These are phyloP conservation scores for Champsocephalus gunnari DNA, from an alignment of 2,797 vertebrate species.

Conservation along the genomic window DNA sequence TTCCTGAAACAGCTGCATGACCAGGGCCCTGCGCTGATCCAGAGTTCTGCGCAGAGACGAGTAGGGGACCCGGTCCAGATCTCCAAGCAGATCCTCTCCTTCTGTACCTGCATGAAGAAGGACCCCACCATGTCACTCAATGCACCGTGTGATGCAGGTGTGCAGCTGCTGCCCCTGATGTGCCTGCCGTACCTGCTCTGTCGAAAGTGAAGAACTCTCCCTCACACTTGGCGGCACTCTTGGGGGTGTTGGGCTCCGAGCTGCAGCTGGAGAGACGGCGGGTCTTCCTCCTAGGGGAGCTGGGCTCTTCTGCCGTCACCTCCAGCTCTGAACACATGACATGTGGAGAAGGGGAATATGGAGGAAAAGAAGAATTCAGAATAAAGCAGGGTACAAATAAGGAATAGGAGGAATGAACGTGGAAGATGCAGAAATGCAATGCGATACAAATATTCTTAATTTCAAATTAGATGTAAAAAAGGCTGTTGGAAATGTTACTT, in stretches of 20 bases:
- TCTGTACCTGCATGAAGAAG: slow-evolving; percentile 78
- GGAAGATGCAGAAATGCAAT: background rate
- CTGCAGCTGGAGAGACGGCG: slow-evolving; percentile 93
- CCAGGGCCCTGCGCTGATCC: slow-evolving; percentile 92
- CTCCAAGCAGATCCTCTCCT: slow-evolving; percentile 88
- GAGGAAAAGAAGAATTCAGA: background rate
- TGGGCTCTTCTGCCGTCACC: slow-evolving; percentile 87
- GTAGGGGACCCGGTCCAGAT: slow-evolving; percentile 90
- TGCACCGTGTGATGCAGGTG: background rate
- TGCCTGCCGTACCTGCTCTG: slow-evolving; percentile 80
- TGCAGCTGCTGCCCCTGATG: no score
- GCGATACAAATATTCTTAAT: background rate
- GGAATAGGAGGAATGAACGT: background rate
- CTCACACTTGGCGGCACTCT: slow-evolving; percentile 94
- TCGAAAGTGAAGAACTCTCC: slow-evolving; percentile 96
- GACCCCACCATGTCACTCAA: background rate
- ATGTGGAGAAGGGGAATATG: background rate
- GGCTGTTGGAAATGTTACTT: background rate
- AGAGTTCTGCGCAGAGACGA: slow-evolving; percentile 92
- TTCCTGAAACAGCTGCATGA: slow-evolving; percentile 96
- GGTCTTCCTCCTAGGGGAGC: slow-evolving; percentile 92
- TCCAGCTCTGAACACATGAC: slow-evolving; percentile 84
- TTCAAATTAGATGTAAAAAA: background rate
- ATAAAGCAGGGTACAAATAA: background rate
- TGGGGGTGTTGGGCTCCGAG: slow-evolving; percentile 94